phyloP scores from a whole-genome alignment of 2,113 vertebrate species.

The Gobiocypris rarus region DNA sequence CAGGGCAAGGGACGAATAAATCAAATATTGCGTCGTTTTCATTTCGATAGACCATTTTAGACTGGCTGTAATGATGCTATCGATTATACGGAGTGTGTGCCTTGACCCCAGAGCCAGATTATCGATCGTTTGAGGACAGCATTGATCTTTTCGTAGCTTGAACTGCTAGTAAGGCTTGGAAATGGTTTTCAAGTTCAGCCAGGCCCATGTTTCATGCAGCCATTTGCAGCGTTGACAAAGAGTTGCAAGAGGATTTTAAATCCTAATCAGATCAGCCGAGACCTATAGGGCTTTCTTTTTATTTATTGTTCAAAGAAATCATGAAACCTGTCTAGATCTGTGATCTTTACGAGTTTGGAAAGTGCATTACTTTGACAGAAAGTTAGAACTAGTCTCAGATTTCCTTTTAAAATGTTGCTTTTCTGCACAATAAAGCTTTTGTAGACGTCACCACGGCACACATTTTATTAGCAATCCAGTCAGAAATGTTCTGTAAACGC shows the following conservation, averaged over 20 bases:
- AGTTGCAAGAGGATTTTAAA: not conserved
- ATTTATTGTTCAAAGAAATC: not conserved
- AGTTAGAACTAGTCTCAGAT: not conserved
- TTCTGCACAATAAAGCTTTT: not conserved
- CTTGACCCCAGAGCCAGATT: slow-evolving; percentile 39
- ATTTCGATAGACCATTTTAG: not conserved
- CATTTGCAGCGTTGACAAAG: slow-evolving; percentile 32
- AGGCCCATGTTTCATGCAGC: slow-evolving; percentile 41
- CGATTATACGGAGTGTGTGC: not conserved
- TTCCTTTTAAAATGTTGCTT: not conserved
- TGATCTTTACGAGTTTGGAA: not conserved
- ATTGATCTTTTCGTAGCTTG: slow-evolving; percentile 42
- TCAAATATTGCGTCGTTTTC: not conserved
- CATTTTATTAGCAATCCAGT: not conserved
- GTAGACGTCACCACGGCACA: not conserved
- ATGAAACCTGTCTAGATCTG: not conserved
- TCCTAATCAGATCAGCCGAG: not conserved
- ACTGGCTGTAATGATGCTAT: slow-evolving; percentile 1
- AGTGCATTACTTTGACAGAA: not conserved
- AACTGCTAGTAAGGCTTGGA: slow-evolving; percentile 41
- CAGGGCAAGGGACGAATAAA: slow-evolving; percentile 8
- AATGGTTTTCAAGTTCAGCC: slow-evolving; percentile 38
- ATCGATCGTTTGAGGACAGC: slow-evolving; percentile 42
- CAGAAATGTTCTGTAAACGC: not conserved
- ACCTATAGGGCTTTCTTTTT: not conserved